Evolutionary conservation across 92 coral and sea anemone species (phyloP).

Genomic region (Diadumene lineata): DNA sequence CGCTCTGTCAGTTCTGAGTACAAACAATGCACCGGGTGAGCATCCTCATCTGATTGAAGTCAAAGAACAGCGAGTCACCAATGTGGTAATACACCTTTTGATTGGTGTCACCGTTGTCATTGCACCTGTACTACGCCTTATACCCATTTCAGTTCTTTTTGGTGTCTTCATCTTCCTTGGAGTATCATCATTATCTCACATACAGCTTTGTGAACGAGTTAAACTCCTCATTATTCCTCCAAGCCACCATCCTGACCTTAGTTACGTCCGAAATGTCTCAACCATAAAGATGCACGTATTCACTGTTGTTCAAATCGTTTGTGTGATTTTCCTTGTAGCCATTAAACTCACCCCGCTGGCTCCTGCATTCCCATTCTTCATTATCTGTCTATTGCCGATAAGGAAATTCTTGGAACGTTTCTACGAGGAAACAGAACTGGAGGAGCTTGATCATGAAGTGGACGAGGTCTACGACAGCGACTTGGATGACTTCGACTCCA

Average conservation of each 20-base stretch:
- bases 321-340: slow-evolving; percentile 67
- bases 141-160: slow-evolving; percentile 88
- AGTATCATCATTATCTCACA: slow-evolving; percentile 83
- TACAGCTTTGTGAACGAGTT: slow-evolving; percentile 85
- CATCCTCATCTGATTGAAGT: slow-evolving; percentile 80
- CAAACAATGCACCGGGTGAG: slow-evolving; percentile 96
- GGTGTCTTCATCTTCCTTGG: slow-evolving; percentile 96
- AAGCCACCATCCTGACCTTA: slow-evolving; percentile 86
- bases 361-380: slow-evolving; percentile 81
- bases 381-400: slow-evolving; percentile 86
- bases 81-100: slow-evolving; percentile 84
- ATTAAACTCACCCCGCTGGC: slow-evolving; percentile 76
- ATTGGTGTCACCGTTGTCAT: slow-evolving; percentile 84
- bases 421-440: slow-evolving; percentile 76
- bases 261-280: slow-evolving; percentile 75
- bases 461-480: slow-evolving; percentile 93
- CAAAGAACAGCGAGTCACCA: slow-evolving; percentile 92
- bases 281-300: slow-evolving; percentile 91
- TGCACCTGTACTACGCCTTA: slow-evolving; percentile 81
- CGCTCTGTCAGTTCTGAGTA: slow-evolving; percentile 78
- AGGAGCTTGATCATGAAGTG: slow-evolving; percentile 86
- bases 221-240: slow-evolving; percentile 79
- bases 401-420: slow-evolving; percentile 78
- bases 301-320: slow-evolving; percentile 79
- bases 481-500: slow-evolving; percentile 87